A percentile compares a stretch with the other conserved stretches of the same genome.
phyloP scores from a whole-genome alignment of 2,888 invertebrate species.

The Cinara cedri region DNA sequence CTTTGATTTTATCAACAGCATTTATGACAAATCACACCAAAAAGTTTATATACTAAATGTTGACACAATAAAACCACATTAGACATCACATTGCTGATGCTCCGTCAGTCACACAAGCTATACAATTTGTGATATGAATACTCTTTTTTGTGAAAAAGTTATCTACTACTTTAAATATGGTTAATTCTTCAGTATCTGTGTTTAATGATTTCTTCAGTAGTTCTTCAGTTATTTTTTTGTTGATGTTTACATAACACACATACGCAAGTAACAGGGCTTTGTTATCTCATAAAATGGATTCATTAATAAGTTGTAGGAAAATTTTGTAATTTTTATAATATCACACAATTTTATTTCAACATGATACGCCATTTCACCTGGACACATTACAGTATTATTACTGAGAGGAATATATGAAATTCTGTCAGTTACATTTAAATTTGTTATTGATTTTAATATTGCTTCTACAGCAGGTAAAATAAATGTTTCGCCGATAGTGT shows the following conservation, averaged over 20 bases:
- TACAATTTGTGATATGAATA: conserved; percentile 31
- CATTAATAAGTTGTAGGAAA: too few relatives aligned
- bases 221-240: conserved; percentile 60
- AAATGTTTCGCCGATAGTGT: conserved; percentile 18
- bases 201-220: conserved; percentile 59
- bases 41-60: conserved; percentile 59
- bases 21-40: conserved; percentile 59
- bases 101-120: conserved; percentile 49
- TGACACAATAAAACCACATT: conserved; percentile 57
- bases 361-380: conserved; percentile 49
- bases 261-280: too few relatives aligned
- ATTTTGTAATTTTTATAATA: too few relatives aligned
- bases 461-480: conserved; percentile 25
- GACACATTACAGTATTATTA: conserved; percentile 51
- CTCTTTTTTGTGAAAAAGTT: conserved; percentile 32
- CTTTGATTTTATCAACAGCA: conserved; percentile 57
- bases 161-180: conserved; percentile 57
- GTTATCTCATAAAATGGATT: too few relatives aligned
- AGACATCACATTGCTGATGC: conserved; percentile 53
- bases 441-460: conserved; percentile 33
- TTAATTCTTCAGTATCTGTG: conserved; percentile 42
- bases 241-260: conserved; percentile 60
- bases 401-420: conserved; percentile 29
- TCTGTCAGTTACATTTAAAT: conserved; percentile 29
- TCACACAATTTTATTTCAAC: too few relatives aligned